phyloP scores from a whole-genome alignment of 92 coral and sea anemone genomes.

The Parazoanthus swiftii region DNA sequence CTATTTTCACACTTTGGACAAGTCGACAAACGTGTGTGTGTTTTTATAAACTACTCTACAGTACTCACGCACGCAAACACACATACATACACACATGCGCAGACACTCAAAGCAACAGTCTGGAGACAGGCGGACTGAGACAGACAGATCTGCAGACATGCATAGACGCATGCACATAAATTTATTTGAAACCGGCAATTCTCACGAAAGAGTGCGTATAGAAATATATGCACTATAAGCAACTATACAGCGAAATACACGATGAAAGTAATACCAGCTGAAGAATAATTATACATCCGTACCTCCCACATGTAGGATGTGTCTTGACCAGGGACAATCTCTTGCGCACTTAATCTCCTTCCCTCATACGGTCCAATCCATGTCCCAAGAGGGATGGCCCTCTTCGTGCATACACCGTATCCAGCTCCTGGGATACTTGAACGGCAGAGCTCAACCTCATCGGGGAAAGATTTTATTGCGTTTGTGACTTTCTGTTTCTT shows the following conservation, averaged over 20 bases:
- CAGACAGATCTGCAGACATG: not conserved
- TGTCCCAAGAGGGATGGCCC: constrained; percentile 93
- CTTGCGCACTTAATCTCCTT: constrained; percentile 75
- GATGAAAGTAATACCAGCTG: not conserved
- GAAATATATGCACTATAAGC: not conserved
- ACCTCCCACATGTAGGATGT: constrained; percentile 99
- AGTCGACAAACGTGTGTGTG: no score
- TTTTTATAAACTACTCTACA: no score
- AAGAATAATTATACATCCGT: not conserved
- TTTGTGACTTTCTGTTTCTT: constrained; percentile 71
- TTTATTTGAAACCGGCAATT: not conserved
- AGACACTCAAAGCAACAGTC: not conserved
- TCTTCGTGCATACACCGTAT: constrained; percentile 94
- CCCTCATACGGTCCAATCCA: constrained; percentile 99
- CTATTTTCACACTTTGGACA: no score
- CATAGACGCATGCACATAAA: not conserved
- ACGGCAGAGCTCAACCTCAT: constrained; percentile 90
- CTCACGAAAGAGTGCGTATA: not conserved
- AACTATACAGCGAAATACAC: not conserved
- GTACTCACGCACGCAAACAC: not conserved
- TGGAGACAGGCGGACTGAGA: not conserved
- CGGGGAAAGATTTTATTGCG: constrained; percentile 92
- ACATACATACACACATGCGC: not conserved
- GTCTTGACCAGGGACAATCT: constrained; percentile 73
- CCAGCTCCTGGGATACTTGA: constrained; percentile 94